These are phyloP conservation scores for Acrobasis suavella DNA, from an alignment of 2,888 invertebrate species.

Conservation along the genomic window DNA sequence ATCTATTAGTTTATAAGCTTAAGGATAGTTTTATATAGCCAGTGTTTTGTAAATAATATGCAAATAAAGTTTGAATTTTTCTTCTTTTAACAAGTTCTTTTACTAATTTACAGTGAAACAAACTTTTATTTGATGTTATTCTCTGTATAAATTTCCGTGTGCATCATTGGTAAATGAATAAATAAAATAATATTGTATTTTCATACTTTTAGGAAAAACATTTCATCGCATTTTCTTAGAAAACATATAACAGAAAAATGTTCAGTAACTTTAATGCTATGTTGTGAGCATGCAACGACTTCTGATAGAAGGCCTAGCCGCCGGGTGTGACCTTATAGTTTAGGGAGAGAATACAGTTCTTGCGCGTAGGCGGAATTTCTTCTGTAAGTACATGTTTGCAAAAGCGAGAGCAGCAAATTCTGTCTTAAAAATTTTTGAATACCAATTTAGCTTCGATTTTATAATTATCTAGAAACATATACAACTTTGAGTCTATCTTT, in stretches of 20 bases:
- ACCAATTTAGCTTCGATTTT: not conserved
- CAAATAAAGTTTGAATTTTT: too few species aligned
- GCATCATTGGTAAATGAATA: too few species aligned
- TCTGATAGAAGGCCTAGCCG: not conserved
- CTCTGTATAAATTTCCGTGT: too few species aligned
- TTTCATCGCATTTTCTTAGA: not conserved
- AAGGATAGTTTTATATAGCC: not conserved
- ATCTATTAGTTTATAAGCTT: not conserved
- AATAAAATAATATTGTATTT: too few species aligned
- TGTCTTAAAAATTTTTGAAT: not conserved
- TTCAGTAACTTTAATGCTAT: not conserved
- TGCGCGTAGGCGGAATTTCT: not conserved
- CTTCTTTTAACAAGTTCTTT: too few species aligned
- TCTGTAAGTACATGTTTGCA: not conserved
- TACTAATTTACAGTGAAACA: too few species aligned
- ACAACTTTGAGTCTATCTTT: too few species aligned
- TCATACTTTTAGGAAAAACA: too few species aligned
- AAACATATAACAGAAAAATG: not conserved
- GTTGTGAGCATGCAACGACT: not conserved
- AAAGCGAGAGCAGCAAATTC: not conserved
- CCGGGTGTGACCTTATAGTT: constrained; percentile 10
- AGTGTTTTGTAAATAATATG: not conserved
- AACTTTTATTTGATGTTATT: too few species aligned
- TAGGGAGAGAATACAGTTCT: not conserved
- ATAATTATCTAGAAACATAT: too few species aligned